Percentiles rank a stretch among this genome's conserved stretches.
Conservation (phyloP, 2,797 vertebrate species). For the Heliangelus exortis region DNA sequence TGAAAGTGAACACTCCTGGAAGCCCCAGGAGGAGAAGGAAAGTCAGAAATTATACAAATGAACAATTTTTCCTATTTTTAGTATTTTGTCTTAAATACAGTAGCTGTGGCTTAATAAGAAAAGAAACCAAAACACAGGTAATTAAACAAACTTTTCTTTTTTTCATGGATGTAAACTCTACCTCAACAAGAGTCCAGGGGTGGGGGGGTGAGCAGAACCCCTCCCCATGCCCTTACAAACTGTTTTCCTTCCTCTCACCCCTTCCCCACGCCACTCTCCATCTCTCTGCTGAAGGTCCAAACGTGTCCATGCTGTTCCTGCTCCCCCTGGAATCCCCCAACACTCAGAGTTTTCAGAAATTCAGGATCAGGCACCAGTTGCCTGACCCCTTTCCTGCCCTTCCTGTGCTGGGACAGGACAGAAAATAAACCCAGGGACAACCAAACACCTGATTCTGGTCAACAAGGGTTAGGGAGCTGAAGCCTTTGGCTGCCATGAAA, state of each 20-base stretch:
- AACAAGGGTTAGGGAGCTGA: not conserved
- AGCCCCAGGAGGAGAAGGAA: not conserved
- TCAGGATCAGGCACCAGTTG: not conserved
- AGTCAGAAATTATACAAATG: not conserved
- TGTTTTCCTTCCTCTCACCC: not conserved
- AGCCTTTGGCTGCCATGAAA: constrained; percentile 14
- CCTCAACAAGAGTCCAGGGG: not conserved
- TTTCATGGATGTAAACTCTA: not conserved
- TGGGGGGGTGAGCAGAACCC: not conserved
- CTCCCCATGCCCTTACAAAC: accelerated
- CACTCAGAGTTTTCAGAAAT: accelerated
- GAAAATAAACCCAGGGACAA: not conserved
- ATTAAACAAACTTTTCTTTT: not conserved
- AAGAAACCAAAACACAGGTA: not conserved
- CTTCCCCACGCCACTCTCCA: too few species aligned
- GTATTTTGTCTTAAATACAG: not conserved
- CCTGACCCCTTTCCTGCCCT: not conserved
- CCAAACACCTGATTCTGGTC: not conserved
- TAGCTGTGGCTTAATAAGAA: not conserved
- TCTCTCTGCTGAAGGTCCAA: too few species aligned
- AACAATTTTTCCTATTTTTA: not conserved
- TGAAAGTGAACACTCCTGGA: not conserved
- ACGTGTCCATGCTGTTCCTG: not conserved
- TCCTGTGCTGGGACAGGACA: not conserved
- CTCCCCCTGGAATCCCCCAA: not conserved